Base-by-base conservation (phyloP, 2,888 invertebrate species). In the Notocelia uddmanniana region DNA sequence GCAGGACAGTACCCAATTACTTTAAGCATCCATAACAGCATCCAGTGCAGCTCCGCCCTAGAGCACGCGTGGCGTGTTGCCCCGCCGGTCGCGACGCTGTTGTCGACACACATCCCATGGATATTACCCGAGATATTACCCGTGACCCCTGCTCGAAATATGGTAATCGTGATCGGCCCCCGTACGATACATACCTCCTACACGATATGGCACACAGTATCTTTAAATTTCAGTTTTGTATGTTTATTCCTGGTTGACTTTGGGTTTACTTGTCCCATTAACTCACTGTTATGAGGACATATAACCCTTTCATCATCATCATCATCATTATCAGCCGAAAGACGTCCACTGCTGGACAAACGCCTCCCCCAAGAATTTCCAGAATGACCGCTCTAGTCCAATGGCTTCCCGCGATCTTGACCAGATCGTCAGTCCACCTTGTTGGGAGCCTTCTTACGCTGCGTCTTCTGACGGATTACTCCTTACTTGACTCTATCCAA, bases 91-190 rank as follows among this genome's bases (percentile, higher is more conserved):
- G 62, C 62, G 48, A 34, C 72, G 72, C 66, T 71, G 71, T 72
- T 72, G 72, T 62, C 72, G 72, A 68, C 72, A 71, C 55, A 41
- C 70, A 64, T 66, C 70, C 67, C 67, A 62, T 68, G 72, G 60
- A 72, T 72, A 68, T 72, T 72, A 72, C 72, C 71, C 72, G 72
- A 67, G 60, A 72, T 72, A 68, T 72, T 72, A 72, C 72, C 72
- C 72, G 72, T 72, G 72, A 68, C 64, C 72, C 54, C 48, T 54
- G 59, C 60, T 62, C 55, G 45, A 70, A 67, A 72, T 72, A 72
- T 72, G 72, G 60, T 72, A 68, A 72, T 72, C 72, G 55, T 48
- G 67, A 67, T 67, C 59, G 60, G 55, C 66, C 59, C 62, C 62
- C 48, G 31, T 21, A 37, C 64, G 70, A 59, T 48, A 69, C 63